Conservation (phyloP, 1,140 invertebrate species). For the Anastrepha obliqua region DNA sequence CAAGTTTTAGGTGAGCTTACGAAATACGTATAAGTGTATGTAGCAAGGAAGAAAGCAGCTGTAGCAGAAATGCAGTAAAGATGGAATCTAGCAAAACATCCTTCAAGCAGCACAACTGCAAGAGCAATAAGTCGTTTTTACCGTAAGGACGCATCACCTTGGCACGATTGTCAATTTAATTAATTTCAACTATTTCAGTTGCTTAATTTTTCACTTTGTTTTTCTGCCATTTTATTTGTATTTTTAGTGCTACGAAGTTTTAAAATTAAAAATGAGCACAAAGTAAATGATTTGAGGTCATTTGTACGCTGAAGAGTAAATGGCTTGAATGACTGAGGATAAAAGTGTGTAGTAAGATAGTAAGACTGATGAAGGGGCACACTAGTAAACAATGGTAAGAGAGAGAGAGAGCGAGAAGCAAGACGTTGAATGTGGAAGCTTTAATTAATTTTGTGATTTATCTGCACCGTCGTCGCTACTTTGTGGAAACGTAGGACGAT, state of each 20-base stretch:
- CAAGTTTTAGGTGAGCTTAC: not conserved
- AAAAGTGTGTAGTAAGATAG: not conserved
- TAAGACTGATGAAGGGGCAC: not conserved
- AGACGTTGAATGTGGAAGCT: not conserved
- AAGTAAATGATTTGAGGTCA: constrained; percentile 44
- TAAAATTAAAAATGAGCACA: constrained; percentile 2
- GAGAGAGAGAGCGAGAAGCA: not conserved
- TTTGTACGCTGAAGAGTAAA: not conserved
- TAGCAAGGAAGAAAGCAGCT: not conserved
- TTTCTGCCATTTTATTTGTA: not conserved
- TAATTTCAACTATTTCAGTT: constrained; percentile 33
- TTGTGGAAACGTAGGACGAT: not conserved
- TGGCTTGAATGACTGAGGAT: not conserved
- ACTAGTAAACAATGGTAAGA: not conserved
- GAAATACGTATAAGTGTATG: not conserved
- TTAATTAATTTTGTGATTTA: constrained; percentile 53
- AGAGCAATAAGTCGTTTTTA: not conserved
- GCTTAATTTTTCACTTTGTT: not conserved
- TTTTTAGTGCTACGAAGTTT: not conserved
- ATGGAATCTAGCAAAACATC: not conserved
- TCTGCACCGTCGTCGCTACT: not conserved
- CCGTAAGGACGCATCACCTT: constrained; percentile 28
- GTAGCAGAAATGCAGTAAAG: not conserved
- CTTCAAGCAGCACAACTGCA: not conserved
- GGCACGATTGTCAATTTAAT: constrained; percentile 36